These are phyloP conservation scores for Tor tambroides DNA, from an alignment of 2,113 vertebrate species.

Conservation along the genomic window DNA sequence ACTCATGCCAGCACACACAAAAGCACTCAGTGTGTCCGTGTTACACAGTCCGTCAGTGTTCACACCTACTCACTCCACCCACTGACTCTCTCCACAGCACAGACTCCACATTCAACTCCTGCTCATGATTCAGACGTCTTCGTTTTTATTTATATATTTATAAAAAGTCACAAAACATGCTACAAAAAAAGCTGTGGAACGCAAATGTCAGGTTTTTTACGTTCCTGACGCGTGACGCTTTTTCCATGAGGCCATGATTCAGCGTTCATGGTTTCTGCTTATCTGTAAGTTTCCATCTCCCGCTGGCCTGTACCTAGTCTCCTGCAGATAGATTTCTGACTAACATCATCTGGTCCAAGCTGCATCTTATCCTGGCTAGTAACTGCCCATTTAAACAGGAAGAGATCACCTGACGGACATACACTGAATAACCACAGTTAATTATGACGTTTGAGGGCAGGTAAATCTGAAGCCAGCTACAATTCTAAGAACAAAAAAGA, in stretches of 20 bases:
- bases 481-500: background rate
- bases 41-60: conserved; percentile 34
- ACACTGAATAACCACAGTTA: background rate
- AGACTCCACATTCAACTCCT: conserved; percentile 14
- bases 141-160: conserved; percentile 16
- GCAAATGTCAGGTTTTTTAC: background rate
- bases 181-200: background rate
- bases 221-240: background rate
- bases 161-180: background rate
- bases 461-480: background rate
- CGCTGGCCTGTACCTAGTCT: background rate
- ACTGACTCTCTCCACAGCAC: conserved; percentile 18
- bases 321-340: background rate
- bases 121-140: conserved; percentile 20
- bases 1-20: conserved; percentile 39
- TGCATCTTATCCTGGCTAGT: background rate
- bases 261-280: background rate
- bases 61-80: conserved; percentile 27
- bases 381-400: background rate
- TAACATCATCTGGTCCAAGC: background rate
- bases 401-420: background rate
- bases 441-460: background rate
- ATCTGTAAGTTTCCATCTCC: background rate
- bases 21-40: conserved; percentile 20
- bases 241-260: background rate